Conservation (phyloP, 2,888 invertebrate species). For the Lepas anatifera region DNA sequence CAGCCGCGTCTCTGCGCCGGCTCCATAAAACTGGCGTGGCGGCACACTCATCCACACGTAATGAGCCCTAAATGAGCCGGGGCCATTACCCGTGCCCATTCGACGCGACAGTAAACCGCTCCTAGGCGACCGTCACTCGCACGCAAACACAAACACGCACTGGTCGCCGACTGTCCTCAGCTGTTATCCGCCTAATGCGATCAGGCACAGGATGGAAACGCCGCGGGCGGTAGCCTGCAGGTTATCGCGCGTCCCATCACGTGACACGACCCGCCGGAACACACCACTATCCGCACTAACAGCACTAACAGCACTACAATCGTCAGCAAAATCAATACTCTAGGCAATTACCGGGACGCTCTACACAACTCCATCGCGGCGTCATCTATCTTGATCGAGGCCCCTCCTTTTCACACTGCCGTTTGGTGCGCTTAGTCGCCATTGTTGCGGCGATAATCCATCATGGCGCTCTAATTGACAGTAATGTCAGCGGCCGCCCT, state of each 20-base stretch:
- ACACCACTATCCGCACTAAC: not conserved
- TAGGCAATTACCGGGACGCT: not conserved
- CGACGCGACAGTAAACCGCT: not conserved
- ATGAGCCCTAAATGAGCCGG: not conserved
- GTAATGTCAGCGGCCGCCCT: not conserved
- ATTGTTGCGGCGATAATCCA: not conserved
- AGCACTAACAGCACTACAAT: not conserved
- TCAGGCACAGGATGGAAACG: no score
- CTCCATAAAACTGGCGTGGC: not conserved
- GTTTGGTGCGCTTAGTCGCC: not conserved
- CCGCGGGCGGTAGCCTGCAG: no score
- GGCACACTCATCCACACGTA: not conserved
- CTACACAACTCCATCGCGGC: not conserved
- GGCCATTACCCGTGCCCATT: not conserved
- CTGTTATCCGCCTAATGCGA: not conserved
- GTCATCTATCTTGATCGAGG: not conserved
- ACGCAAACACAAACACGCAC: slow-evolving; percentile 3
- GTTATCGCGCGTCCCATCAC: no score
- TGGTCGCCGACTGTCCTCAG: not conserved
- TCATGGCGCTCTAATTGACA: not conserved
- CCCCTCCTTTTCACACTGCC: not conserved
- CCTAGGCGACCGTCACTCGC: not conserved
- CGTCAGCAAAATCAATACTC: not conserved
- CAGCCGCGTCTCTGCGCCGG: no score
- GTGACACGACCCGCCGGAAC: not conserved